Percentiles rank a stretch among this genome's conserved stretches.
Evolutionary conservation across 2,113 vertebrate genomes (phyloP).

Genomic region (Semicossyphus pulcher): DNA sequence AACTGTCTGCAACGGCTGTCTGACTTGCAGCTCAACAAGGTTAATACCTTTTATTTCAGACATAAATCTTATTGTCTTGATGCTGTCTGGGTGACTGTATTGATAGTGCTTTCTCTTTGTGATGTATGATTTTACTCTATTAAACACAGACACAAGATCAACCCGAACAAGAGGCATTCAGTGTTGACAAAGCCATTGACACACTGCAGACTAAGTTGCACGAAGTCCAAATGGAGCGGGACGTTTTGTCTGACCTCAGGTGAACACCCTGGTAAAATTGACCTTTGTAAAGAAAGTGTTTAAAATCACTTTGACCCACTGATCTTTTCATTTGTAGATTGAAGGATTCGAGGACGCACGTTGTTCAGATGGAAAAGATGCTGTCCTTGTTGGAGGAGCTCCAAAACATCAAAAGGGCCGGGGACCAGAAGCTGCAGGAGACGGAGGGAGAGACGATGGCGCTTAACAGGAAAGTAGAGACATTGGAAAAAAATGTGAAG

Average conservation of each 20-base stretch:
- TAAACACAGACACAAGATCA: constrained; percentile 72
- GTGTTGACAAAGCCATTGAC: constrained; percentile 67
- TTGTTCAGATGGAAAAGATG: constrained; percentile 81
- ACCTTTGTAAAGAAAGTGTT: neutral
- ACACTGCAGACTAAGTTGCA: constrained; percentile 82
- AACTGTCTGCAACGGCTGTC: constrained; percentile 74
- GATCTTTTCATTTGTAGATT: constrained; percentile 70
- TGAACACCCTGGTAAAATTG: constrained; percentile 49
- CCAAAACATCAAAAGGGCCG: constrained; percentile 78
- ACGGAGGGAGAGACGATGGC: constrained; percentile 71
- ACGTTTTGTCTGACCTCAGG: constrained; percentile 81
- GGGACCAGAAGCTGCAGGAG: constrained; percentile 79
- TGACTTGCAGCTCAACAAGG: constrained; percentile 77
- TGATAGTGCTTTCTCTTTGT: neutral
- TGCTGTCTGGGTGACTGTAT: neutral
- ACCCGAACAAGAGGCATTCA: constrained; percentile 75
- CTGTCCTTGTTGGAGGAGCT: constrained; percentile 82
- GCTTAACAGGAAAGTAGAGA: constrained; percentile 77
- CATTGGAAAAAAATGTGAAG: constrained; percentile 73
- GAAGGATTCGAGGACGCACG: constrained; percentile 80
- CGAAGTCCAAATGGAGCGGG: constrained; percentile 81
- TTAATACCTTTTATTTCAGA: constrained; percentile 56
- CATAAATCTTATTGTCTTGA: neutral
- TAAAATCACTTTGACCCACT: constrained; percentile 28
- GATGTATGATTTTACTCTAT: constrained; percentile 9